Evolutionary conservation across 2,888 invertebrate species (phyloP), one percentile per base, ranked within the genome.

Genomic region (Chymomyza fuscimana): DNA sequence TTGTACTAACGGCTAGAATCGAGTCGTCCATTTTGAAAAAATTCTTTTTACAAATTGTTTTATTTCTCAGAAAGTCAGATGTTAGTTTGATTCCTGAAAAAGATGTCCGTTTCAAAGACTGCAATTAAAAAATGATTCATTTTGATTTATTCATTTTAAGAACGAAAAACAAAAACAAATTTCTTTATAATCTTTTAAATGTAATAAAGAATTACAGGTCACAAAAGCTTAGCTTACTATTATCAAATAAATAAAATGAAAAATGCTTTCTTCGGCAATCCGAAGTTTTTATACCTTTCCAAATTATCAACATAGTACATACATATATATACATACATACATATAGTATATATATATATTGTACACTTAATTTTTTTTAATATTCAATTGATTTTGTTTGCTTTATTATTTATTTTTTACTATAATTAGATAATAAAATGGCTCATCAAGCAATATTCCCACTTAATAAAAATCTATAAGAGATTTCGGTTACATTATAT

Each of bases 141-240:
- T 54, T 22, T 54, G 22, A 54, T 69, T 70, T 69, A 64, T 69
- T 36, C 69, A 71, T 67, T 67, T 66, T 71, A 64, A 60, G 58
- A 25, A 69, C 40, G 67, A 71, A 76, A 67, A 46, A 77, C 63
- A 64, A 67, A 70, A 78, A 78, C 65, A 70, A 76, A 60, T 71
- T 46, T 66, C 52, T 76, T 78, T 76, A 75, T 69, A 76, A 69
- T 75, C 70, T 70, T 70, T 73, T 76, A 78, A 63, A 66, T 73
- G 73, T 78, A 78, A 46, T 46, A 46, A 46, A 46, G 70, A 78
- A 73, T 78, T 71, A 73, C 73, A 73, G 76, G 78, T 78, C 78
- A 78, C 78, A 25, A 76, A 69, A 76, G 65, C 73, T 69, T 71
- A 76, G 67, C 61, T 78, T 78, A 78, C 62, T 67, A 71, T 78